These are phyloP conservation scores for Pinctada fucata DNA, from an alignment of 2,888 invertebrate genomes.

Conservation along the genomic window DNA sequence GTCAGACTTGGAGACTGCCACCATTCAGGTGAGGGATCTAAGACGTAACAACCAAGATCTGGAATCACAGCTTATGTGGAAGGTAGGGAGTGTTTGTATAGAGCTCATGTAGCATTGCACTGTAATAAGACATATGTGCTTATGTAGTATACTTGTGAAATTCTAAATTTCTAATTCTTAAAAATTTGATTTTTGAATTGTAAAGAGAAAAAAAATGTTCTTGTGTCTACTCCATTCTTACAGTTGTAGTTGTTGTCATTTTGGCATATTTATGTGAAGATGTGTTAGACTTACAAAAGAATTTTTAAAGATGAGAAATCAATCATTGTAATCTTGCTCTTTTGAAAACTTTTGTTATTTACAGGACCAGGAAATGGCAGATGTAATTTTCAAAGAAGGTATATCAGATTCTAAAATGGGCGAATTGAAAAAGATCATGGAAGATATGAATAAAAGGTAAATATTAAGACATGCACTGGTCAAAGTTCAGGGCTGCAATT, in stretches of 20 bases:
- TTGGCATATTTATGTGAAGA: too few species aligned
- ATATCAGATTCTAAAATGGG: conserved; percentile 62
- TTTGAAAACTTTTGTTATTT: too few species aligned
- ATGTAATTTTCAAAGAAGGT: conserved; percentile 68
- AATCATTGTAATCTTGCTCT: too few species aligned
- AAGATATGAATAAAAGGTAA: conserved; percentile 64
- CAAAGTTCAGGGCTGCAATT: background rate
- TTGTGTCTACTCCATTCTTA: too few species aligned
- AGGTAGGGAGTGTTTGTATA: conserved; percentile 47
- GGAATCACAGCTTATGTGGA: conserved; percentile 65
- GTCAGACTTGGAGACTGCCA: conserved; percentile 59
- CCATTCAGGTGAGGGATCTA: conserved; percentile 65
- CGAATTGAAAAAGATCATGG: conserved; percentile 64
- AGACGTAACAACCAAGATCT: conserved; percentile 66
- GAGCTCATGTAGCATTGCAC: background rate
- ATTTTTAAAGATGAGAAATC: too few species aligned
- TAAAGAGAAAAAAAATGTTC: too few species aligned
- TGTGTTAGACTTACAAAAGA: too few species aligned
- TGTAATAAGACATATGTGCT: too few species aligned
- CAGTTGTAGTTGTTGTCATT: too few species aligned
- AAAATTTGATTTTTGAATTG: too few species aligned
- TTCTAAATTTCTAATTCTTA: too few species aligned
- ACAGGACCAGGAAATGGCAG: conserved; percentile 68
- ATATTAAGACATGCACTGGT: background rate
- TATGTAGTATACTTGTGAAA: too few species aligned